Evolutionary conservation across 2,113 vertebrate genomes (phyloP), one percentile per base, ranked within the genome.

Genomic region (Cepphus grylle): DNA sequence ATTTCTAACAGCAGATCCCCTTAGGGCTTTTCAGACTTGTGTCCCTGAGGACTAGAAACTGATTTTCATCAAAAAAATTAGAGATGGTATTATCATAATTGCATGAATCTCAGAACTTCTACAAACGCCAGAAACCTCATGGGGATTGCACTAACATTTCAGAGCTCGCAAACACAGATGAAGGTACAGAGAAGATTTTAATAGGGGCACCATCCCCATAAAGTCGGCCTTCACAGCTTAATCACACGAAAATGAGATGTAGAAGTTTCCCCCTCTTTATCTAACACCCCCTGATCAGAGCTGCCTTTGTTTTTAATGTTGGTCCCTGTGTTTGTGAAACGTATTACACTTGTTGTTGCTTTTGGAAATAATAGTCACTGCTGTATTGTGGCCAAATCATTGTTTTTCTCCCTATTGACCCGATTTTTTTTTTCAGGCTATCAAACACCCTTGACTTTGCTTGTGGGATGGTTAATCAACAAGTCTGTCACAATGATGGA

Each of bases 401-500:
- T 55, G 69, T 30, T 65, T 53, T 40, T 43, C 72, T 94, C 67
- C 15, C 71, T 96, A 90, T 86, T 95, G 97, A 97, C 97, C 93
- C 3, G 1, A 36, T 42, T 70, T 79, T 92, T 86, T 86, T 81
- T 82, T 62, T 9, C 36, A 82, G 91, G 93, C 93, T 95, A 92
- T 86, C 87, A 90, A 95, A 88, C 93, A 94, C 93, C 96, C 94
- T 95, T 88, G 95, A 95, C 94, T 98, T 85, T 91, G 92, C 94
- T 94, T 66, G 74, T 70, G 91, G 97, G 96, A 90, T 91, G 72
- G 95, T 98, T 98, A 97, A 98, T 97, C 98, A 98, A 98, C 97
- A 96, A 93, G 95, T 97, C 96, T 98, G 98, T 98, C 98, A 97
- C 91, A 96, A 97, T 98, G 98, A 98, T 98, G 97, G 97, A 98